Evolutionary conservation across 2,113 vertebrate species (phyloP).

Genomic region (Illadopsis cleaveri): DNA sequence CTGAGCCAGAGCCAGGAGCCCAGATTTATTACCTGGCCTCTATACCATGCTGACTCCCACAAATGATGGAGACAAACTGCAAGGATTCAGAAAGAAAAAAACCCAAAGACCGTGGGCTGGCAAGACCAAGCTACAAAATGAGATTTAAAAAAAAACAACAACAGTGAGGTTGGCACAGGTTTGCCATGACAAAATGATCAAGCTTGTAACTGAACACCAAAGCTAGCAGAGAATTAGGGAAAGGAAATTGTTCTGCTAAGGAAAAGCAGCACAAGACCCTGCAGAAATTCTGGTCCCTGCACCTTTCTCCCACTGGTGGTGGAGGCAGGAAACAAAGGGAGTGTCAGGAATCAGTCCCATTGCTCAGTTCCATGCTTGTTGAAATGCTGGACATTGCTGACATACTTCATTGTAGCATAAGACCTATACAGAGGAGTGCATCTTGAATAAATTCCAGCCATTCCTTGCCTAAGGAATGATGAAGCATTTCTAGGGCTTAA

Average conservation of each 20-base stretch:
- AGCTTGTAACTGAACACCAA: neutral
- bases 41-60: neutral
- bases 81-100: neutral
- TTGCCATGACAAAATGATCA: neutral
- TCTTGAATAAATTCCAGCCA: neutral
- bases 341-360: neutral
- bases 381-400: neutral
- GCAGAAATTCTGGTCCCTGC: neutral
- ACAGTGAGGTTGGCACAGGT: neutral
- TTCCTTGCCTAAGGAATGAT: neutral
- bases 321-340: neutral
- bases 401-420: neutral
- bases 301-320: neutral
- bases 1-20: conserved; percentile 23
- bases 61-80: neutral
- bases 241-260: too few species aligned
- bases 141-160: neutral
- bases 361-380: neutral
- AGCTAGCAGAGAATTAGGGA: neutral
- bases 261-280: neutral
- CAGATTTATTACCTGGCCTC: conserved; percentile 29
- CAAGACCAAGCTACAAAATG: neutral
- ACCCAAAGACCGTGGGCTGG: neutral
- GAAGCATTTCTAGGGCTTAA: neutral
- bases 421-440: neutral